Evolutionary conservation across 2,888 invertebrate genomes (phyloP), one percentile per base, ranked within the genome.

Genomic region (Macaria notata): DNA sequence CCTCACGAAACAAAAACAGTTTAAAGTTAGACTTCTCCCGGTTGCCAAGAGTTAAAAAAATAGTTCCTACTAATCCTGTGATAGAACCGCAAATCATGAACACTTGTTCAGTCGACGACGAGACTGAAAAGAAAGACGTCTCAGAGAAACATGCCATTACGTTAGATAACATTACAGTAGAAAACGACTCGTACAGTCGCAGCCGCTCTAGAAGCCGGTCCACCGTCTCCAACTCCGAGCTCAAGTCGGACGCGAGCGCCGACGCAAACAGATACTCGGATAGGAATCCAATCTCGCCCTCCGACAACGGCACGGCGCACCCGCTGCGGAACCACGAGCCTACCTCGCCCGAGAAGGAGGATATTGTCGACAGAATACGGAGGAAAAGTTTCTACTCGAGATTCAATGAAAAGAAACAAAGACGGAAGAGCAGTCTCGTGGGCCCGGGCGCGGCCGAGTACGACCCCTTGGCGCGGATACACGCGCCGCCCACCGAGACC

Each of bases 371-470:
- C 75, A 93, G 98, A 71, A 98, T 98, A 71, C 93, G 96, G 68
- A 93, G 98, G 38, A 97, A 97, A 80, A 97, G 97, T 80, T 98
- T 97, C 85, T 98, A 97, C 78, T 94, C 96, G 9, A 92, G 97
- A 67, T 98, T 98, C 79, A 97, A 98, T 78, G 96, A 97, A 75
- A 94, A 96, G 78, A 95, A 95, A 72, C 93, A 93, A 65, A 92
- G 94, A 59, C 92, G 95, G 63, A 95, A 94, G 73, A 94, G 94
- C 71, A 94, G 92, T 69, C 85, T 95, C 65, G 94, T 94, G 7
- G 94, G 94, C 19, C 93, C 94, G 5, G 89, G 92, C 46, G 93
- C 93, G 7, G 79, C 90, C 3, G 94, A 94, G 62, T 94, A 94
- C 68, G 92, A 91, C 63, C 92, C 92, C 3, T 65, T 92, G 48